phyloP scores from a whole-genome alignment of 2,113 vertebrate species.

The Protomyctophum bolini region DNA sequence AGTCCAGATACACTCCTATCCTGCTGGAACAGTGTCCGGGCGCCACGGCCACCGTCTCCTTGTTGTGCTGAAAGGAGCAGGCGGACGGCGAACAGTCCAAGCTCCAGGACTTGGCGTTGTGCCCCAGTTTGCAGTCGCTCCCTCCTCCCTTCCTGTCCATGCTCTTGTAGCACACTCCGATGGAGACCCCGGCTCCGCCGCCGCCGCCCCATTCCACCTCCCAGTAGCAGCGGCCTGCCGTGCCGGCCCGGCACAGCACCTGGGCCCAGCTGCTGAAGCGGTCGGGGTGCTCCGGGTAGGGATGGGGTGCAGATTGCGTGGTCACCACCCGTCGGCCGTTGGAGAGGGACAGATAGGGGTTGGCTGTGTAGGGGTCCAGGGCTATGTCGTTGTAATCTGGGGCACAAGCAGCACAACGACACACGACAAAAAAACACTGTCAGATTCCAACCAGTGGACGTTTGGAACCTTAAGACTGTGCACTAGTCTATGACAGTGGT shows the following conservation, averaged over 20 bases:
- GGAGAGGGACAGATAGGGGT: constrained; percentile 65
- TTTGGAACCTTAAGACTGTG: not conserved
- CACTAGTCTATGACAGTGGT: not conserved
- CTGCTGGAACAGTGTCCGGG: constrained; percentile 54
- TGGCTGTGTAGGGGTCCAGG: constrained; percentile 73
- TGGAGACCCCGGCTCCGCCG: constrained; percentile 69
- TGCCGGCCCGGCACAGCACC: constrained; percentile 77
- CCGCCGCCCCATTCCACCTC: constrained; percentile 79
- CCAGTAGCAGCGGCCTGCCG: constrained; percentile 82
- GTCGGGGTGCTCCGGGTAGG: constrained; percentile 62
- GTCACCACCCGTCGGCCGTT: constrained; percentile 53
- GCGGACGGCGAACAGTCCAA: constrained; percentile 71
- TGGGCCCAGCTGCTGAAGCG: constrained; percentile 79
- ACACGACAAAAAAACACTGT: not conserved
- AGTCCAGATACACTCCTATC: constrained; percentile 79
- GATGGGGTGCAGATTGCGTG: constrained; percentile 49
- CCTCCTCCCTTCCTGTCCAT: constrained; percentile 74
- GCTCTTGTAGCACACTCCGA: constrained; percentile 79
- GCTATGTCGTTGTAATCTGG: constrained; percentile 70
- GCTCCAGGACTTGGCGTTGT: constrained; percentile 84
- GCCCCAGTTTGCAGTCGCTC: constrained; percentile 78
- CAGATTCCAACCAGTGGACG: not conserved
- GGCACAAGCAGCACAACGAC: not conserved
- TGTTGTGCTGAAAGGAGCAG: constrained; percentile 82
- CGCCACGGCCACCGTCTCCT: constrained; percentile 64